Evolutionary conservation across 2,888 invertebrate genomes (phyloP).

Genomic region (Trachelus iudaicus): DNA sequence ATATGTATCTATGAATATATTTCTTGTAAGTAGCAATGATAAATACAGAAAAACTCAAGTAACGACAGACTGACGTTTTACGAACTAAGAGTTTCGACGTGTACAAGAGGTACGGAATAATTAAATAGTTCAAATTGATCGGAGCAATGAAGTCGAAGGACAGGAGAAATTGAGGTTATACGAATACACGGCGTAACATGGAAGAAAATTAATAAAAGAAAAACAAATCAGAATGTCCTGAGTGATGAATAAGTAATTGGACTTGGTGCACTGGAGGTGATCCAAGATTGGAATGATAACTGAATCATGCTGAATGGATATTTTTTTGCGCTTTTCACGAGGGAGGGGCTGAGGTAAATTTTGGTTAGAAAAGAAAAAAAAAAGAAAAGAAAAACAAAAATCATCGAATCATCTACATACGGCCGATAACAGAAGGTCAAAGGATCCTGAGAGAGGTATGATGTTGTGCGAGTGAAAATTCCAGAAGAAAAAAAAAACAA

Average conservation of each 20-base stretch:
- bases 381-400: no score
- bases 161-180: slow-evolving; percentile 9
- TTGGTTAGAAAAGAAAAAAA: no score
- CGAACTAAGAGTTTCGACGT: slow-evolving; percentile 16
- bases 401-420: no score
- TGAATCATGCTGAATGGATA: neutral
- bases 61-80: slow-evolving; percentile 22
- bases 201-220: slow-evolving; percentile 18
- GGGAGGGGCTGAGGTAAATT: neutral
- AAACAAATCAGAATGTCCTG: slow-evolving; percentile 10
- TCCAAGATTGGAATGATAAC: neutral
- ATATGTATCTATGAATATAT: slow-evolving; percentile 4
- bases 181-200: slow-evolving; percentile 8
- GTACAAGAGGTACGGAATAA: slow-evolving; percentile 7
- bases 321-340: neutral
- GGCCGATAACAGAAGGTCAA: neutral
- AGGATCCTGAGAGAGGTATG: neutral
- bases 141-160: neutral
- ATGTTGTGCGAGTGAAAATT: neutral
- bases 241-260: neutral
- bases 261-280: neutral
- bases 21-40: slow-evolving; percentile 17
- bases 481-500: neutral
- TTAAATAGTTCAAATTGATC: slow-evolving; percentile 6
- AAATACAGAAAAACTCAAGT: slow-evolving; percentile 23